Percentiles rank a stretch among this genome's conserved stretches.
phyloP scores from a whole-genome alignment of 2,113 vertebrate species.

The Electrona antarctica region DNA sequence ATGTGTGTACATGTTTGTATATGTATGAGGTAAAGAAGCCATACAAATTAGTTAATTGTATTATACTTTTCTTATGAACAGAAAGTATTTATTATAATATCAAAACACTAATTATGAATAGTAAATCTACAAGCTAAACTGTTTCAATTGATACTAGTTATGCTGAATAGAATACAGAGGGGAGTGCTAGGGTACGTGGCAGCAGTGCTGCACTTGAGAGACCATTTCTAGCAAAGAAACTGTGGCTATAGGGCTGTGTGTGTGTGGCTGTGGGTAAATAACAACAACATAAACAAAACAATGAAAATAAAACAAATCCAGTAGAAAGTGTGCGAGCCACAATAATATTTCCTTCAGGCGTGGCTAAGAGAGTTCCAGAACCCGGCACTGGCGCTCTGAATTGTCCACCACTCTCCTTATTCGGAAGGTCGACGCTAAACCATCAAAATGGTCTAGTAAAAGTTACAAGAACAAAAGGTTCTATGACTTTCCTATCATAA shows the following conservation, averaged over 20 bases:
- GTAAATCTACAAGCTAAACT: slow-evolving; percentile 54
- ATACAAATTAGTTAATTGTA: slow-evolving; percentile 35
- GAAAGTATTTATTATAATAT: slow-evolving; percentile 63
- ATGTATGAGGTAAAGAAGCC: too few relatives aligned
- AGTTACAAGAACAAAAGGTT: slow-evolving; percentile 30
- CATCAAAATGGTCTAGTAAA: slow-evolving; percentile 36
- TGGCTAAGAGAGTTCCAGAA: slow-evolving; percentile 37
- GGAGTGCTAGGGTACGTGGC: slow-evolving; percentile 38
- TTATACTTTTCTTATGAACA: slow-evolving; percentile 59
- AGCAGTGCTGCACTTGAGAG: slow-evolving; percentile 55
- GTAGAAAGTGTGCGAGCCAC: slow-evolving; percentile 34
- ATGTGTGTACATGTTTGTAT: too few relatives aligned
- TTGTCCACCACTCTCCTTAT: slow-evolving; percentile 36
- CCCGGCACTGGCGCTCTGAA: slow-evolving; percentile 30
- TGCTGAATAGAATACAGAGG: slow-evolving; percentile 19
- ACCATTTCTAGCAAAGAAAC: slow-evolving; percentile 31
- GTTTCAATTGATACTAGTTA: slow-evolving; percentile 33
- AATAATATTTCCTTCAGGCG: slow-evolving; percentile 3
- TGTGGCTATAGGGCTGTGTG: slow-evolving; percentile 9
- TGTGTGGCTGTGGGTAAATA: slow-evolving; percentile 36
- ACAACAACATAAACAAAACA: slow-evolving; percentile 18
- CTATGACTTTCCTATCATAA: neutral
- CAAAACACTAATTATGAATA: slow-evolving; percentile 66
- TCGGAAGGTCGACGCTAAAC: slow-evolving; percentile 20
- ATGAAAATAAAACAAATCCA: slow-evolving; percentile 15